Conservation (phyloP, 2,113 vertebrate genomes). For the Petrocephalus zakoni region DNA sequence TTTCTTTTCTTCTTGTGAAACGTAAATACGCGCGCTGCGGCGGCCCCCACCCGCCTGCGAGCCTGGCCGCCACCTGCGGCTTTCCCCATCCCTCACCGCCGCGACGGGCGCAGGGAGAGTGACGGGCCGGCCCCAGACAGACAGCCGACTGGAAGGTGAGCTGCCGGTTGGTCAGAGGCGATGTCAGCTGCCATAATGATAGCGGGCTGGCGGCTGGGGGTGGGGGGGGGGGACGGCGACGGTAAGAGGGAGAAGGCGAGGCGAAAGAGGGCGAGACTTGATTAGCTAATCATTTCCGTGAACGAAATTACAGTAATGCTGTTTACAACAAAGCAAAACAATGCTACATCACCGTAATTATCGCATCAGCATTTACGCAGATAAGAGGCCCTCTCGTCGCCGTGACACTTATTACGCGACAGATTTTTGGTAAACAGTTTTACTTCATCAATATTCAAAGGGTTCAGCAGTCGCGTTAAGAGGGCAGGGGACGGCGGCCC, state of each 20-base stretch:
- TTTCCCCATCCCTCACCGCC: constrained; percentile 16
- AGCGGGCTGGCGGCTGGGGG: neutral
- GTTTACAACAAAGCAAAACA: constrained; percentile 10
- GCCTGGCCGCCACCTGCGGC: constrained; percentile 7
- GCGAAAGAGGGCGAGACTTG: neutral
- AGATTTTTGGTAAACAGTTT: neutral
- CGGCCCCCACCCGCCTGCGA: constrained; percentile 32
- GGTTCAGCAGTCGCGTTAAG: neutral
- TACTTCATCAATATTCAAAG: neutral
- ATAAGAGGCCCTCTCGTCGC: neutral
- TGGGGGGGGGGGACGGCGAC: neutral
- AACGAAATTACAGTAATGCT: constrained; percentile 13
- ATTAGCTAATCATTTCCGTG: constrained; percentile 15
- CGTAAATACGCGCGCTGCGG: neutral
- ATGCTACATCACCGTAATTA: neutral
- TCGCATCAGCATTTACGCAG: neutral
- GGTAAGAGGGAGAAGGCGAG: neutral
- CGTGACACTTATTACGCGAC: neutral
- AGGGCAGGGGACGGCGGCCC: neutral
- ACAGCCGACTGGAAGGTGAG: constrained; percentile 14
- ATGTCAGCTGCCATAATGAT: constrained; percentile 10
- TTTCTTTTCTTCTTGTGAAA: neutral
- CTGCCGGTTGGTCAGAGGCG: constrained; percentile 13
- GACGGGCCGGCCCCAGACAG: neutral
- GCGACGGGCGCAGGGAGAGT: neutral